Percentiles rank a stretch among this genome's conserved stretches.
Conservation (phyloP, 2,113 vertebrate species). For the Ciconia maguari region DNA sequence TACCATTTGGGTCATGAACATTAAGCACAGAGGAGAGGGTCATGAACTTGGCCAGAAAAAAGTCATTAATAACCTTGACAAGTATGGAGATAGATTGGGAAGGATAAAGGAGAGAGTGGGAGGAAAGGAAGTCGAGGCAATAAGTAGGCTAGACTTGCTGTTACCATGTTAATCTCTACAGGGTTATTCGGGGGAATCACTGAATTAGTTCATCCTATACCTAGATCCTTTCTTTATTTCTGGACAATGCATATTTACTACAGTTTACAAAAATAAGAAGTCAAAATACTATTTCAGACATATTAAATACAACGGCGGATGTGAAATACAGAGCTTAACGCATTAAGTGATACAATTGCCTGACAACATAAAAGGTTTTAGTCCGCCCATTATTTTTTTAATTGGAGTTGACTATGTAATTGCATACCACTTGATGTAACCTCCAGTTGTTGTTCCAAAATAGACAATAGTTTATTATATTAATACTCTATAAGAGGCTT, state of each 20-base stretch:
- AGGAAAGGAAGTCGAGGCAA: conserved; percentile 39
- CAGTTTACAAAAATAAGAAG: neutral
- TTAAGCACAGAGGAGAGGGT: neutral
- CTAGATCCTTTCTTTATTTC: neutral
- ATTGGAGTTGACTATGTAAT: conserved; percentile 1
- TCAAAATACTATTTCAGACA: neutral
- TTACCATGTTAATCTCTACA: conserved; percentile 48
- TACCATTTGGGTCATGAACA: neutral
- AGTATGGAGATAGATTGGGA: conserved; percentile 32
- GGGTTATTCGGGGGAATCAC: neutral
- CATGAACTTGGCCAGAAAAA: neutral
- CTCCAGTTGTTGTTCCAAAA: conserved; percentile 29
- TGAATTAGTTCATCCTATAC: neutral
- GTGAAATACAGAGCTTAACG: neutral
- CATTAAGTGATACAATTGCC: neutral
- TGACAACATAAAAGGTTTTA: neutral
- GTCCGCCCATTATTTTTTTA: neutral
- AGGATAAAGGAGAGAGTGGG: conserved; percentile 60
- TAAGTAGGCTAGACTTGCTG: conserved; percentile 50
- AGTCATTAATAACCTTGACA: conserved; percentile 24
- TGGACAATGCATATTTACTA: neutral
- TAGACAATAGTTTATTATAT: neutral
- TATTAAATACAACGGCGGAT: neutral
- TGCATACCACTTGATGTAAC: neutral
- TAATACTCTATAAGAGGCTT: conserved; percentile 25